Conservation (phyloP, 1,140 invertebrate species). For the Anadara kagoshimensis region DNA sequence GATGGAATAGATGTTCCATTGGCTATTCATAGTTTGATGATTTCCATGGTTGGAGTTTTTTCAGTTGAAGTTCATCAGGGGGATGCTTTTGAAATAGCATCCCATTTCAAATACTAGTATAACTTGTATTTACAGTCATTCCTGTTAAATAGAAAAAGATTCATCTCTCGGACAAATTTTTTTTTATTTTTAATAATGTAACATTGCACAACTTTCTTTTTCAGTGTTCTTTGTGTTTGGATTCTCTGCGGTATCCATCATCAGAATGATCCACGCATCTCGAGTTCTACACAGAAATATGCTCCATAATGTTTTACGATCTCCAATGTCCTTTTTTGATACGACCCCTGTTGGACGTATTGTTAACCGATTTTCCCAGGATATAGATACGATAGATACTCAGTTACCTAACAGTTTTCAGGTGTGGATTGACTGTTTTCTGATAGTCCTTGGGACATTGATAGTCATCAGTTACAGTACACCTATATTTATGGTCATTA, state of each 20-base stretch:
- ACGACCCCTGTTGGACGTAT: conserved; percentile 78
- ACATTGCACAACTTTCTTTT: no score
- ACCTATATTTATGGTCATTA: conserved; percentile 40
- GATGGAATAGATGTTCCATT: no score
- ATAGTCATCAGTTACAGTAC: conserved; percentile 34
- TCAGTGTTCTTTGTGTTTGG: no score
- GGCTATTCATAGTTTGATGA: no score
- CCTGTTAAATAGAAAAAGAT: no score
- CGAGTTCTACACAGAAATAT: conserved; percentile 83
- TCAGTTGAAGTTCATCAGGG: no score
- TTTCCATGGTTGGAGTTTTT: no score
- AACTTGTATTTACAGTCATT: neutral
- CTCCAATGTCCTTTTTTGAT: conserved; percentile 79
- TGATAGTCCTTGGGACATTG: conserved; percentile 20
- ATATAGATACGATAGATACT: conserved; percentile 72
- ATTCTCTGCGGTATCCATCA: no score
- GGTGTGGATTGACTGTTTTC: conserved; percentile 31
- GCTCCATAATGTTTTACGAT: conserved; percentile 74
- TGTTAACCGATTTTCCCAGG: conserved; percentile 79
- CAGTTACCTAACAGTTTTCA: conserved; percentile 63
- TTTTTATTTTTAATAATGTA: no score
- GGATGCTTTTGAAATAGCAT: no score
- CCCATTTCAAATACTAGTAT: no score
- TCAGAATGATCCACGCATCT: conserved; percentile 78
- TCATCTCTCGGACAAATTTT: no score